Evolutionary conservation across 2,113 vertebrate genomes (phyloP).

Genomic region (Oncorhynchus clarkii): DNA sequence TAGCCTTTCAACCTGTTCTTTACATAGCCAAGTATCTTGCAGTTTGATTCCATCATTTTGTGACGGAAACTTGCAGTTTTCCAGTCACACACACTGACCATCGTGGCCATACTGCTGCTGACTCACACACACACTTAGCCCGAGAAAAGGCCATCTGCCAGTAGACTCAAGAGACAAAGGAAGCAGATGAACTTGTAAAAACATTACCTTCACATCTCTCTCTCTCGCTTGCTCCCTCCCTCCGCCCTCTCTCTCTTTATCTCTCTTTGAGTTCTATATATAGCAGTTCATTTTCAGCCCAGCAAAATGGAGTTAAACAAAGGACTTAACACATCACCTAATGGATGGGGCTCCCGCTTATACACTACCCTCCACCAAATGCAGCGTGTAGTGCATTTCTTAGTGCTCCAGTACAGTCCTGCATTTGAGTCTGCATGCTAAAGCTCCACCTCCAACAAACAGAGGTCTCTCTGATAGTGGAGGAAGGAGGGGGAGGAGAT

Average conservation of each 20-base stretch:
- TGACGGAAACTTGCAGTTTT: not conserved
- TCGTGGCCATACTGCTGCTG: not conserved
- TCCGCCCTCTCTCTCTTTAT: not conserved
- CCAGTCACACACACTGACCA: not conserved
- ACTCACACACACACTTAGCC: not conserved
- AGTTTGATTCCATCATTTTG: not conserved
- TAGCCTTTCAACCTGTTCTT: too few species aligned
- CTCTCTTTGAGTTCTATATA: conserved; percentile 4
- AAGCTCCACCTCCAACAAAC: not conserved
- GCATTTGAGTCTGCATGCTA: not conserved
- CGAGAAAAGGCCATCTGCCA: not conserved
- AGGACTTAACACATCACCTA: conserved; percentile 49
- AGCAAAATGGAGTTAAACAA: conserved; percentile 49
- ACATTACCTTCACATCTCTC: not conserved
- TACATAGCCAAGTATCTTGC: not conserved
- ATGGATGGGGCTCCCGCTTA: conserved; percentile 36
- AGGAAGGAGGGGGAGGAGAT: not conserved
- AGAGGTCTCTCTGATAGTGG: conserved; percentile 4
- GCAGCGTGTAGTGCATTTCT: not conserved
- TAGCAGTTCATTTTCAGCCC: conserved; percentile 18
- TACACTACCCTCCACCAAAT: conserved; percentile 43
- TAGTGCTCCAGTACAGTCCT: not conserved
- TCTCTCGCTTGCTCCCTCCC: not conserved
- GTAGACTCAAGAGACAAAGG: not conserved
- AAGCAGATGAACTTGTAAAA: not conserved